Base-by-base conservation (phyloP, 1,140 invertebrate genomes). In the Odontomachus brunneus region DNA sequence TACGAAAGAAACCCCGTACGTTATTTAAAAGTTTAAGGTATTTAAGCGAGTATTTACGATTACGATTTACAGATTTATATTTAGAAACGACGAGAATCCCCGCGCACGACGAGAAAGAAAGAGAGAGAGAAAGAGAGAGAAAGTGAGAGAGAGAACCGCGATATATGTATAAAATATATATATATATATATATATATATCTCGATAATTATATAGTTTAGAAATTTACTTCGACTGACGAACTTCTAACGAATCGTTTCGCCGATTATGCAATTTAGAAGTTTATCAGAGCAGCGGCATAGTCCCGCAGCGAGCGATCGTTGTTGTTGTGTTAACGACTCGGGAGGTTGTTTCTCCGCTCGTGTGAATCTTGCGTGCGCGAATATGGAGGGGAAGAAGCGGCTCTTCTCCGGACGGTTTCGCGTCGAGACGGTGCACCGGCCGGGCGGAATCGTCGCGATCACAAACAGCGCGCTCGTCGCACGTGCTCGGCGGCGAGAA, bases 1-100 rank as follows among this genome's bases (percentile, higher is more conserved):
- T 22, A 48, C 33, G 65, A 59, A 17, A 78, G 55, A 26, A 44
- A 44, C 38, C 2, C 38, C 69, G 51, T 80, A 69, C 55, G 33
- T 22, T 80, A 80, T 71, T 80, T 80, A 80, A 69, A 53, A 55
- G 22, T 80, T 80, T 80, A 80, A 80, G 65, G 44, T 78, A 67
- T 78, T 69, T 78, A 78, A 78, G 75, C 62, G 19, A 53, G 22
- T 38, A 76, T 78, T 69, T 55, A 19, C 63, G 9, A 69, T 71
- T 71, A 80, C 57, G 33, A 12, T 80, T 69, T 57, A 29, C 57
- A 48, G 33, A n/a, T 63, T 48, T 62, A 48, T 49, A 44, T 44
- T 44, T 74, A 66, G 63, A 33, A 57, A 78, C 19, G 48, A 57
- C 63, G 38, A 11, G 38, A 44, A 7, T 9, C 38, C 38, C 3